Percentiles rank a stretch among this genome's conserved stretches.
These are phyloP conservation scores for Hippocampus barbouri DNA, from an alignment of 2,113 vertebrate species.

Conservation along the genomic window DNA sequence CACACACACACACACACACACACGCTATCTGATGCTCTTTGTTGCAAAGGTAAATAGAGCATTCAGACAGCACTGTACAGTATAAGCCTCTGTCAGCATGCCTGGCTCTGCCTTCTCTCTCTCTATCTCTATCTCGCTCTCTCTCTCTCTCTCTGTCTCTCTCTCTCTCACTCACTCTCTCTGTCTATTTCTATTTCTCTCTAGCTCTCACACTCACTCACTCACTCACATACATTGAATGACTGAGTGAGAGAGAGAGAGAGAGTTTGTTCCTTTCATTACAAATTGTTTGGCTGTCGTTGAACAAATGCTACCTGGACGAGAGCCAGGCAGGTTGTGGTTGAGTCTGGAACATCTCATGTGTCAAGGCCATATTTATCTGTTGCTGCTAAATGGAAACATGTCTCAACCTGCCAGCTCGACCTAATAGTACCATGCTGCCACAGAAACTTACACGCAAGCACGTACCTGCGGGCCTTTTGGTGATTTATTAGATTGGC, in stretches of 20 bases:
- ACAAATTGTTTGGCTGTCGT: slow-evolving; percentile 55
- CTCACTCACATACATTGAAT: slow-evolving; percentile 4
- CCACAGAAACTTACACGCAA: slow-evolving; percentile 18
- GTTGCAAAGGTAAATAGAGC: slow-evolving; percentile 1
- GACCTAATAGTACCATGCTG: slow-evolving; percentile 36
- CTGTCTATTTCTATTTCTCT: neutral
- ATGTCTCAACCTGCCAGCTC: slow-evolving; percentile 51
- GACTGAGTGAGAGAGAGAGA: slow-evolving; percentile 14
- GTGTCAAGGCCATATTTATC: slow-evolving; percentile 65
- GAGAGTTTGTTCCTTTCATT: slow-evolving; percentile 44
- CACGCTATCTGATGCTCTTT: slow-evolving; percentile 35
- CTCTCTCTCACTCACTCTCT: neutral
- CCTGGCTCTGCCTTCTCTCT: neutral
- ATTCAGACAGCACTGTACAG: slow-evolving; percentile 1
- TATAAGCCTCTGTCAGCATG: slow-evolving; percentile 1
- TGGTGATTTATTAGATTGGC: slow-evolving; percentile 9
- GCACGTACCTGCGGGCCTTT: slow-evolving; percentile 9
- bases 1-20: slow-evolving; percentile 14
- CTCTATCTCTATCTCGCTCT: neutral
- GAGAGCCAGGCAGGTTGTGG: slow-evolving; percentile 53
- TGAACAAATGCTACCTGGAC: slow-evolving; percentile 57
- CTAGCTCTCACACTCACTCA: neutral
- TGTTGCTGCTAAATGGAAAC: slow-evolving; percentile 58
- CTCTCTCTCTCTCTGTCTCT: neutral
- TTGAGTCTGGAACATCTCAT: slow-evolving; percentile 61